These are phyloP conservation scores for Penaeus vannamei DNA, from an alignment of 1,140 invertebrate genomes.

Conservation along the genomic window DNA sequence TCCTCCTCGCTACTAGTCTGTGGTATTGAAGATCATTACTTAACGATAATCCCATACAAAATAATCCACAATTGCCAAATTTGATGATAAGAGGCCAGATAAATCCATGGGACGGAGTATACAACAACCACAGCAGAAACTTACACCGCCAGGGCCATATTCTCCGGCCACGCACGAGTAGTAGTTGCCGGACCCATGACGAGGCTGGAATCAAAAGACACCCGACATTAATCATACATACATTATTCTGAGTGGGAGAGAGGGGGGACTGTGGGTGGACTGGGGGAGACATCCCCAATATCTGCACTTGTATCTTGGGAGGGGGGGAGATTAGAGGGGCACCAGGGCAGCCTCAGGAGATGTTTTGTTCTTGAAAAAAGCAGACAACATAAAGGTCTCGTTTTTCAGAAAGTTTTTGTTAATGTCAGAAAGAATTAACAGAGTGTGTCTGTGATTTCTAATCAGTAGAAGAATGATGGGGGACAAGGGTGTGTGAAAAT, in stretches of 20 bases:
- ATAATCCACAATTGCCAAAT: not conserved
- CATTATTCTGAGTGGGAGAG: not conserved
- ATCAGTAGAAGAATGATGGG: no score
- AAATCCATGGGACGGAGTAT: constrained; percentile 37
- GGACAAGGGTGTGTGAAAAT: no score
- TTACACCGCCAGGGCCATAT: constrained; percentile 67
- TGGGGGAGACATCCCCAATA: not conserved
- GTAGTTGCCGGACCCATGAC: constrained; percentile 68
- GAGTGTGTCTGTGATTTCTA: no score
- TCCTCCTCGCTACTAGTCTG: no score
- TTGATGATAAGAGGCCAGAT: not conserved
- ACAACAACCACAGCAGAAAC: constrained; percentile 38
- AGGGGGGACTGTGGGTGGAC: not conserved
- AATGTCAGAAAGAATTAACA: no score
- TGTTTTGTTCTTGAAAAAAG: no score
- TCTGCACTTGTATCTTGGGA: no score
- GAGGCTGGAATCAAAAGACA: constrained; percentile 62
- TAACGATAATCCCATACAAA: not conserved
- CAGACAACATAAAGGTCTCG: no score
- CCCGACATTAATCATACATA: constrained; percentile 8
- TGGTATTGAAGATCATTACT: no score
- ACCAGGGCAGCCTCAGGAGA: no score
- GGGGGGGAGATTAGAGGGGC: no score
- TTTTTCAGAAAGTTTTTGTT: no score
- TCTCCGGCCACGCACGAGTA: constrained; percentile 68